Base-by-base conservation (phyloP, 2,888 invertebrate genomes). In the Philonicus albiceps region DNA sequence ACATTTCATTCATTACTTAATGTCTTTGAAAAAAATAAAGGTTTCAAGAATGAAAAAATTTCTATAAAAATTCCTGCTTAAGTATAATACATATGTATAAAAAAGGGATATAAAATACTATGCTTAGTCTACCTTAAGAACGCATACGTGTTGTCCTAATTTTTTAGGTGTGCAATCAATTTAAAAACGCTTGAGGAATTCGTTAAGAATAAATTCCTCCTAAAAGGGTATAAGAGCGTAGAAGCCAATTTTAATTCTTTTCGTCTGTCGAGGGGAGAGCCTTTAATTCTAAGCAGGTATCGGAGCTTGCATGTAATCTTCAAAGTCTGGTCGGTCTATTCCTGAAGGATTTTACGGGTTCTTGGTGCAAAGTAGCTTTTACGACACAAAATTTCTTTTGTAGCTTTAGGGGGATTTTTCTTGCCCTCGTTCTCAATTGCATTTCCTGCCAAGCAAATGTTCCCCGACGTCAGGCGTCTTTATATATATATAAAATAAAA, bases 331-430 rank as follows among this genome's bases (percentile, higher is more conserved):
- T 85, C 84, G 55, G 55, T 64, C 64, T 64, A 64, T 64, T 85
- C 80, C 73, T 87, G 85, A 80, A 87, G 86, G 87, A 87, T 87
- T 87, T 87, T 85, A 86, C 86, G 87, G 87, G 81, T 75, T 87
- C 87, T 87, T 87, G 86, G 86, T 85, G 86, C 31, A 87, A 86
- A 87, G 85, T 86, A 87, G 81, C 87, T 86, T 86, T 74, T 64
- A 85, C 86, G 85, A 86, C 75, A 86, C 85, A 86, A 86, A 87
- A 85, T 84, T 87, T 86, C 86, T 31, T 74, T 85, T 73, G 30
- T 53, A 31, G 31, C 73, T 85, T 85, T 53, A 74, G 74, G 74
- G 64, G 49, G 49, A 40, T 73, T 31, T 43, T 75, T 53, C 53
- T 75, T 85, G 85, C 75, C 85, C 85, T 85, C 85, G 75, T 85